Conservation (phyloP, 2,113 vertebrate species). For the Serilophus lunatus region DNA sequence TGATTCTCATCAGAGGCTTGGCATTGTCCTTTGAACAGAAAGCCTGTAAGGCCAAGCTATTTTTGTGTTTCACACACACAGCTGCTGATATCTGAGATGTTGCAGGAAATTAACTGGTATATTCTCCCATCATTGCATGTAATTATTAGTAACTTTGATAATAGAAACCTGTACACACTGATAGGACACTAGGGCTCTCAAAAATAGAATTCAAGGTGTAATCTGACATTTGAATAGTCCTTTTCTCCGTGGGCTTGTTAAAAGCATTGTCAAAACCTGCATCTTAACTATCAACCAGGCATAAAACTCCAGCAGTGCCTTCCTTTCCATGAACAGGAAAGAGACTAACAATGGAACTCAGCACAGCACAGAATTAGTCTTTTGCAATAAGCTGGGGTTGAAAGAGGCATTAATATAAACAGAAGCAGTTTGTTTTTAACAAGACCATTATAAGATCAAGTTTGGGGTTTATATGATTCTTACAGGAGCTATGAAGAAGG, state of each 20-base stretch:
- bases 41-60: slow-evolving; percentile 4
- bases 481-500: neutral
- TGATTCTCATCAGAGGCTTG: neutral
- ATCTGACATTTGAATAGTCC: neutral
- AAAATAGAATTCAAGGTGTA: neutral
- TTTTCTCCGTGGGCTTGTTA: neutral
- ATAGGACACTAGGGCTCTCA: neutral
- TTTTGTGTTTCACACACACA: neutral
- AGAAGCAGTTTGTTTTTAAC: neutral
- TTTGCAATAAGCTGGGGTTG: neutral
- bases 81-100: neutral
- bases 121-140: neutral
- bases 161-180: neutral
- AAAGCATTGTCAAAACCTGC: neutral
- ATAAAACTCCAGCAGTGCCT: neutral
- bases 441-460: neutral
- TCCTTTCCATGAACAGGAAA: neutral
- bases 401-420: neutral
- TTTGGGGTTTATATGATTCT: neutral
- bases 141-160: neutral
- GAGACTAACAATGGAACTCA: neutral
- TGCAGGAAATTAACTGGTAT: neutral
- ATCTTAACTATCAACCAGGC: neutral
- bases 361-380: neutral
- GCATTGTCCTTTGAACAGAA: neutral